phyloP scores from a whole-genome alignment of 2,113 vertebrate species.

The Phaetusa simplex region DNA sequence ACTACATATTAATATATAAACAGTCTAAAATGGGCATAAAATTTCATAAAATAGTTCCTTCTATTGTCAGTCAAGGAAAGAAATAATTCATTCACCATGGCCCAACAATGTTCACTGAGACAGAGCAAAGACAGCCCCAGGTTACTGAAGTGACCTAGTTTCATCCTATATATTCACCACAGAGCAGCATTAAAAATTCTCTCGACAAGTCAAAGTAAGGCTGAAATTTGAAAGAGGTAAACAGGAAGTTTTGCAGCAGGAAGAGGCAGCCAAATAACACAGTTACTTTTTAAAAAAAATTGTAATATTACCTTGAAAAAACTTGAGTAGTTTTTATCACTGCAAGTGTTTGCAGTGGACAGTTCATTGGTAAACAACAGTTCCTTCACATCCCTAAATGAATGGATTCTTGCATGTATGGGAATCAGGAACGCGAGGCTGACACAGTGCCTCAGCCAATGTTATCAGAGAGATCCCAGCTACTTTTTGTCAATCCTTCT shows the following conservation, averaged over 20 bases:
- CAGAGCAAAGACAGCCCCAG: constrained; percentile 65
- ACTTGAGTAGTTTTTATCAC: background rate
- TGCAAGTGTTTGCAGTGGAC: background rate
- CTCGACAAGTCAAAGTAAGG: constrained; percentile 31
- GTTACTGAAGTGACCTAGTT: constrained; percentile 67
- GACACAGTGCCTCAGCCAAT: background rate
- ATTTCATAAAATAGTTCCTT: constrained; percentile 50
- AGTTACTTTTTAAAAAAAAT: background rate
- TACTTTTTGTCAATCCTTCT: background rate
- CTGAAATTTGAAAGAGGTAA: constrained; percentile 32
- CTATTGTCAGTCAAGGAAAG: constrained; percentile 58
- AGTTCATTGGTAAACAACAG: background rate
- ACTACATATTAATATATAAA: background rate
- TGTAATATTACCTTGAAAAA: background rate
- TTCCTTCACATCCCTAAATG: background rate
- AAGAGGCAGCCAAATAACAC: background rate
- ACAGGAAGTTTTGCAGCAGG: background rate
- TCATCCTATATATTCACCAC: constrained; percentile 47
- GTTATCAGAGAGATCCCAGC: background rate
- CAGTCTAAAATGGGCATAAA: background rate
- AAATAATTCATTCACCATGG: constrained; percentile 60
- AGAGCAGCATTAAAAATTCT: constrained; percentile 29
- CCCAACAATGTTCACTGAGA: constrained; percentile 59
- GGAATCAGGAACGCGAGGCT: background rate
- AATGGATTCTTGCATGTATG: background rate